phyloP scores from a whole-genome alignment of 2,888 invertebrate species.

The Pollenia griseotomentosa region DNA sequence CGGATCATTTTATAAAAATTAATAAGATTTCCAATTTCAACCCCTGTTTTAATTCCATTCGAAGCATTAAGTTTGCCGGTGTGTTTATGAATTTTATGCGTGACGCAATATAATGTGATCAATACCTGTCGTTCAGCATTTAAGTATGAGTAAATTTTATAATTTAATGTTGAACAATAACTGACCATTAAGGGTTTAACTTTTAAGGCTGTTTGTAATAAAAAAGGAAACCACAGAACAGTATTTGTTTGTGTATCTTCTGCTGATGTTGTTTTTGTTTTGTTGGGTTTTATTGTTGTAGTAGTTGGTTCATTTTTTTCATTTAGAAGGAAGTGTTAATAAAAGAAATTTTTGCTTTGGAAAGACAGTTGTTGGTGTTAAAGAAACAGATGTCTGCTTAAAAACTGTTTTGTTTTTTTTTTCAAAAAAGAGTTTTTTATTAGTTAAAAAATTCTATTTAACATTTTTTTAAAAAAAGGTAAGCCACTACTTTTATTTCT shows the following conservation, averaged over 20 bases:
- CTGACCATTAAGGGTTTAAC: constrained; percentile 47
- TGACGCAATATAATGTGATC: constrained; percentile 60
- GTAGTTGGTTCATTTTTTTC: background rate
- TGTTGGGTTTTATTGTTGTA: background rate
- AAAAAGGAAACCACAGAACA: constrained; percentile 64
- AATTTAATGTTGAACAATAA: constrained; percentile 55
- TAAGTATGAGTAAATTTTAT: constrained; percentile 28
- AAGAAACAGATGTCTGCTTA: constrained; percentile 52
- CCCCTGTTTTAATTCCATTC: background rate
- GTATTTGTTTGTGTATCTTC: constrained; percentile 2
- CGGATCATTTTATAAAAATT: background rate
- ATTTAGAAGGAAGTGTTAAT: constrained; percentile 51
- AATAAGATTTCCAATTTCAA: constrained; percentile 18
- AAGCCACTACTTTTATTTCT: background rate
- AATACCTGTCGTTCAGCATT: constrained; percentile 63
- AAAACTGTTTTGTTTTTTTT: no score
- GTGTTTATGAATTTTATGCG: background rate
- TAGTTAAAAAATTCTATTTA: no score
- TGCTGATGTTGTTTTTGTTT: constrained; percentile 19
- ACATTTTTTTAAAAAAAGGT: background rate
- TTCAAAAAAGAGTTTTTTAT: no score
- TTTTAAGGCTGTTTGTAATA: constrained; percentile 20
- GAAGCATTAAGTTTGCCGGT: background rate
- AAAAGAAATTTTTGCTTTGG: constrained; percentile 36
- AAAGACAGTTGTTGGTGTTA: constrained; percentile 50